phyloP scores from a whole-genome alignment of 2,797 vertebrate species.

The Gouania willdenowi region DNA sequence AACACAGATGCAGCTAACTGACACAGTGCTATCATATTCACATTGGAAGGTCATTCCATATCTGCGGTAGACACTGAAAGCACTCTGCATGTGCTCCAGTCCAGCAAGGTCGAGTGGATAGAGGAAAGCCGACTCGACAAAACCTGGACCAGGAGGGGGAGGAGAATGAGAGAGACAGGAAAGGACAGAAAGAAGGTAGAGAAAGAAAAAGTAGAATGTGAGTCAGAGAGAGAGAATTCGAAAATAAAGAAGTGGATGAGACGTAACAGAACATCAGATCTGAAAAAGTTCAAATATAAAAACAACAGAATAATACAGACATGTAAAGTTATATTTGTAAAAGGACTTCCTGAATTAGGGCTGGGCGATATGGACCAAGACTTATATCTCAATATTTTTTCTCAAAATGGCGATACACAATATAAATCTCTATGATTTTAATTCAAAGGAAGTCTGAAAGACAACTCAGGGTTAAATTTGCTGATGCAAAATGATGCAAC shows the following conservation, averaged over 20 bases:
- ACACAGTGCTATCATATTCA: slow-evolving; percentile 66
- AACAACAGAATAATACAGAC: slow-evolving; percentile 45
- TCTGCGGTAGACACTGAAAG: slow-evolving; percentile 82
- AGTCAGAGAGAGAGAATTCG: slow-evolving; percentile 10
- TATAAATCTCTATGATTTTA: no score
- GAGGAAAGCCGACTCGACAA: slow-evolving; percentile 91
- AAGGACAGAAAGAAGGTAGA: slow-evolving; percentile 60
- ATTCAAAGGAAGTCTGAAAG: no score
- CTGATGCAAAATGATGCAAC: no score
- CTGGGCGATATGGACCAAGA: no score
- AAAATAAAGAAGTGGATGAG: slow-evolving; percentile 37
- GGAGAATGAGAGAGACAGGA: slow-evolving; percentile 45
- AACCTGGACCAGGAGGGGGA: slow-evolving; percentile 81
- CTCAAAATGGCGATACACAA: no score
- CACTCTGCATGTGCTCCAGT: slow-evolving; percentile 85
- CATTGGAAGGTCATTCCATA: slow-evolving; percentile 79
- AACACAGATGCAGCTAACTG: slow-evolving; percentile 39
- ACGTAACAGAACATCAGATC: slow-evolving; percentile 38
- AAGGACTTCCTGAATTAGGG: no score
- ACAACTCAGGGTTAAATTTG: no score
- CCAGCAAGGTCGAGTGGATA: slow-evolving; percentile 89
- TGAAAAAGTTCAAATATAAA: slow-evolving; percentile 44
- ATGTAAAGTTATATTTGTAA: slow-evolving; percentile 45
- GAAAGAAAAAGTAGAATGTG: slow-evolving; percentile 17
- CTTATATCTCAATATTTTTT: no score